Evolutionary conservation across 2,113 vertebrate species (phyloP).

Genomic region (Columba janthina): DNA sequence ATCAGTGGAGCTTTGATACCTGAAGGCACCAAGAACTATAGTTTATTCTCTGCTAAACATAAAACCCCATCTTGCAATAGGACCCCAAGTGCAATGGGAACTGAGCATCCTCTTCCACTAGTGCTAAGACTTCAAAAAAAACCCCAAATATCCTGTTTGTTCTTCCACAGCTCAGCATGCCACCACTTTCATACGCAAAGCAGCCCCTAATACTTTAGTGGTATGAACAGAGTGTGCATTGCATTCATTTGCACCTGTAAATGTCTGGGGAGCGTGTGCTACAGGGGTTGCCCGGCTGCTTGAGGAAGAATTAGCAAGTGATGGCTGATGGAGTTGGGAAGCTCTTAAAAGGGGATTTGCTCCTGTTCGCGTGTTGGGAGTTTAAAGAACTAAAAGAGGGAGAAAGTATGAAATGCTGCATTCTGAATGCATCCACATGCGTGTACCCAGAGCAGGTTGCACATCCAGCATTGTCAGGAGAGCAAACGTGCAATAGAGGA

Average conservation of each 20-base stretch:
- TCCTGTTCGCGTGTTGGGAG: neutral
- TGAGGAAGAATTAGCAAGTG: neutral
- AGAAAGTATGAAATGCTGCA: neutral
- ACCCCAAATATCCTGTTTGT: no score
- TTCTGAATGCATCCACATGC: fast-evolving
- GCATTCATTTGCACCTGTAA: neutral
- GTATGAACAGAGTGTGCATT: fast-evolving
- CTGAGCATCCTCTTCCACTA: neutral
- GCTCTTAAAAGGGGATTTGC: neutral
- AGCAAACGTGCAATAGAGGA: neutral
- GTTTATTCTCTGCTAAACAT: neutral
- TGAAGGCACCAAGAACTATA: neutral
- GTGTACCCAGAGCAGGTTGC: neutral
- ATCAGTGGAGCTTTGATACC: neutral
- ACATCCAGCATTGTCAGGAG: neutral
- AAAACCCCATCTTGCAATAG: neutral
- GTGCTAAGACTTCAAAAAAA: neutral
- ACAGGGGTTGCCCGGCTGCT: neutral
- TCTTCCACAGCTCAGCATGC: no score
- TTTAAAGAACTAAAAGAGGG: neutral
- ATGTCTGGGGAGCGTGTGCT: neutral
- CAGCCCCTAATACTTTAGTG: neutral
- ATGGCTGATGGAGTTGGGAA: neutral
- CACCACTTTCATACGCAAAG: neutral
- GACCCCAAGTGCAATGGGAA: neutral